Percentiles rank a stretch among this genome's conserved stretches.
These are phyloP conservation scores for Lutraria lutraria DNA, from an alignment of 2,888 invertebrate genomes.

Conservation along the genomic window DNA sequence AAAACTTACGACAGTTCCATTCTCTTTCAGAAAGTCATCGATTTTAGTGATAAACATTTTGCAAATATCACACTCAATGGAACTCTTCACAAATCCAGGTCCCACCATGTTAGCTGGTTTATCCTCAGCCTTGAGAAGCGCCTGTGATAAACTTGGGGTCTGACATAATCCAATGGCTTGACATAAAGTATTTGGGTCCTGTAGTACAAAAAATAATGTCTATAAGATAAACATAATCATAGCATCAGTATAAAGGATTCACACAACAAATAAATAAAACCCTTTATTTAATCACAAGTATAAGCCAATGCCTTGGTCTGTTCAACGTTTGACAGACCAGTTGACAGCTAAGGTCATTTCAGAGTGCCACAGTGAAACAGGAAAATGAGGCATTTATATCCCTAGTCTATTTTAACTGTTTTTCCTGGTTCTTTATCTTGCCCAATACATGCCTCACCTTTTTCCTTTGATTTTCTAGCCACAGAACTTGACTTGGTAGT, in stretches of 20 bases:
- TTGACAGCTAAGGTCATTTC: no score
- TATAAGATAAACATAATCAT: not conserved
- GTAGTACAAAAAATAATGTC: not conserved
- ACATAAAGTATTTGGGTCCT: conserved; percentile 72
- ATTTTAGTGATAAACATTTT: conserved; percentile 58
- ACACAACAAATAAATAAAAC: not conserved
- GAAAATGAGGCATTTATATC: no score
- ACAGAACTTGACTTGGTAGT: no score
- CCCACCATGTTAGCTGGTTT: conserved; percentile 46
- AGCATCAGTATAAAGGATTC: not conserved
- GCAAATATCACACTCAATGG: conserved; percentile 63
- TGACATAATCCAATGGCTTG: conserved; percentile 64
- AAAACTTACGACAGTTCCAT: conserved; percentile 68
- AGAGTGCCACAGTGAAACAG: no score
- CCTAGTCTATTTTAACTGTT: no score
- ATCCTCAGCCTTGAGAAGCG: conserved; percentile 18
- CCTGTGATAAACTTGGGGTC: conserved; percentile 33
- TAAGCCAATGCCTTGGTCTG: no score
- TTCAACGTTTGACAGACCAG: no score
- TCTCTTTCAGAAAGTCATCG: conserved; percentile 56
- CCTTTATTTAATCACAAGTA: no score
- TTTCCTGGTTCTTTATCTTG: no score
- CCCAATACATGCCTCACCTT: no score
- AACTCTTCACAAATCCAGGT: conserved; percentile 37
- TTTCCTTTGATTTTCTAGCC: no score